Conservation (phyloP, 2,888 invertebrate genomes). For the Lithosia quadra region DNA sequence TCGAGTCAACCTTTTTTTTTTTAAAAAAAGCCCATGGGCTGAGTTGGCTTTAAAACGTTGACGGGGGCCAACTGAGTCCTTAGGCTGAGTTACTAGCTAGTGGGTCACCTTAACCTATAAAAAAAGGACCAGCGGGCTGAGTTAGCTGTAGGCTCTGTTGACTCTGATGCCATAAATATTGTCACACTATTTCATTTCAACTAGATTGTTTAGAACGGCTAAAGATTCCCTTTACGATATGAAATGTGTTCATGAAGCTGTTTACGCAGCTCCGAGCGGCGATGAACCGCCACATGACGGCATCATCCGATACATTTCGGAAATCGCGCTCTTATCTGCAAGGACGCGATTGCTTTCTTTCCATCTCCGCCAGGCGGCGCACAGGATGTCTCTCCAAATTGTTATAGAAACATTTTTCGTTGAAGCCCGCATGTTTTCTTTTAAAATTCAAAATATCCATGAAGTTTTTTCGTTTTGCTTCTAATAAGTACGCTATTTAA, state of each 20-base stretch:
- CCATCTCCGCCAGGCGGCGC: conserved; percentile 46
- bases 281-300: conserved; percentile 9
- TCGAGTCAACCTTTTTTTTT: too few species aligned
- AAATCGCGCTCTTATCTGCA: conserved; percentile 49
- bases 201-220: not conserved
- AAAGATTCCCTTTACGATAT: not conserved
- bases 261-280: not conserved
- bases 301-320: conserved; percentile 48
- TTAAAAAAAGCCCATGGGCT: too few species aligned
- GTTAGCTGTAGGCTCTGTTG: too few species aligned
- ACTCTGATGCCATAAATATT: not conserved
- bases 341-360: conserved; percentile 34
- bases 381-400: not conserved
- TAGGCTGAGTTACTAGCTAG: too few species aligned
- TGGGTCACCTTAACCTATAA: too few species aligned
- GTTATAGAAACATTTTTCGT: not conserved
- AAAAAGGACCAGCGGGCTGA: too few species aligned
- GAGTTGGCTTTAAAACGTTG: too few species aligned
- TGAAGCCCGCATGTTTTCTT: not conserved
- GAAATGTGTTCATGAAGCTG: conserved; percentile 14
- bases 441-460: not conserved
- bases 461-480: not conserved
- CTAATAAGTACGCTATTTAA: not conserved
- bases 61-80: too few species aligned
- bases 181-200: not conserved